These are phyloP conservation scores for Chondrosia reniformis DNA, from an alignment of 37 sponge, comb jelly and placozoan species.

Conservation along the genomic window DNA sequence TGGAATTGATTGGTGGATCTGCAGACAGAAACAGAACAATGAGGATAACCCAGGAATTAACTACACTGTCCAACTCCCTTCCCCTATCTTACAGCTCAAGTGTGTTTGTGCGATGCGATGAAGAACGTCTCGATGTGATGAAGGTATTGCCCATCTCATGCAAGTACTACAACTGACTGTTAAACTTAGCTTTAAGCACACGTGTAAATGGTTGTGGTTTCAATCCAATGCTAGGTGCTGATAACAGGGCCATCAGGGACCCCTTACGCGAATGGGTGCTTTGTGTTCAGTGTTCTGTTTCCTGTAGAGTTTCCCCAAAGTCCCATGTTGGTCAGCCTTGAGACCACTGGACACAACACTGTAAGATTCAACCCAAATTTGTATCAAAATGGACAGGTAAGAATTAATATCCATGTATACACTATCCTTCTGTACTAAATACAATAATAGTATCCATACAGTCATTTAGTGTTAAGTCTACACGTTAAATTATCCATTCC, in stretches of 20 bases:
- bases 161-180: not conserved
- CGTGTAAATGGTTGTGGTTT: not conserved
- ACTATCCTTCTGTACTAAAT: not conserved
- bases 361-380: slow-evolving; percentile 95
- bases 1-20: slow-evolving; percentile 12
- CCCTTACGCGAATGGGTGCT: slow-evolving; percentile 92
- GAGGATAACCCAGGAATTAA: slow-evolving; percentile 85
- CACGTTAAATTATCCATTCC: too few relatives aligned
- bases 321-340: slow-evolving; percentile 86
- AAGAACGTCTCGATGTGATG: slow-evolving; percentile 86
- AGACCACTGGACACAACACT: slow-evolving; percentile 76
- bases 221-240: slow-evolving; percentile 51
- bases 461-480: too few relatives aligned
- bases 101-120: slow-evolving; percentile 87
- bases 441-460: not conserved
- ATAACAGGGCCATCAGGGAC: slow-evolving; percentile 89
- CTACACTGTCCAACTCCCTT: slow-evolving; percentile 82
- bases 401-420: not conserved
- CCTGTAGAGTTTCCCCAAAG: slow-evolving; percentile 73
- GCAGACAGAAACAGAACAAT: slow-evolving; percentile 58
- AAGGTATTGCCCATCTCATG: slow-evolving; percentile 40
- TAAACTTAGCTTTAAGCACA: not conserved
- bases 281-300: slow-evolving; percentile 86
- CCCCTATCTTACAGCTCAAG: slow-evolving; percentile 76
- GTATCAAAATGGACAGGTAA: slow-evolving; percentile 89